Evolutionary conservation across 2,888 invertebrate species (phyloP), one percentile per base, ranked within the genome.

Genomic region (Sinotaia quadrata): DNA sequence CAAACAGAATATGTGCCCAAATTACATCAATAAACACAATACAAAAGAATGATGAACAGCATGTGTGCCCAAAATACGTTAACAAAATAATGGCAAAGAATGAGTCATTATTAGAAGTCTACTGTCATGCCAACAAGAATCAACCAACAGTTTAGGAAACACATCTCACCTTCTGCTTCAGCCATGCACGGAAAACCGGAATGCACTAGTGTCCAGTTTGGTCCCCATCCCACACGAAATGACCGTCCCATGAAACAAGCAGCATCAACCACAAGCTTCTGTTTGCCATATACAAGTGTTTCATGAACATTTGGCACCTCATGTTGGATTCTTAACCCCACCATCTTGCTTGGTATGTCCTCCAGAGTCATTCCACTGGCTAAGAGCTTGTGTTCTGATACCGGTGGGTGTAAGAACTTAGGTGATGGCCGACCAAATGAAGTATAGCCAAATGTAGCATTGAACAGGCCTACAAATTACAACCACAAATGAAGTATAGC

Each of bases 211-310:
- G 90, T 90, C 78, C 91, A 91, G 18, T 91, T 91, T 0, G 92
- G 92, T 0, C 92, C 93, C 92, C 95, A 96, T 0, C 94, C 93
- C 0, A 92, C 91, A 81, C 93, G 92, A 72, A 92, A 92, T 71
- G 92, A 84, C 0, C 88, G 80, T 0, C 87, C 88, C 84, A 85
- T 87, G 68, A 87, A 87, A 54, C 84, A 83, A 1, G 84, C 88
- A n/a, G 86, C 83, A 80, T 89, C 89, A 27, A 82, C 79, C 21
- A 86, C 21, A 49, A 84, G 63, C 15, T 77, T 59, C 67, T 86
- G 85, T 56, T 84, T 85, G 21, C 76, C 71, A 68, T 78, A 79
- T 68, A 85, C 57, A 47, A 83, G 63, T 2, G 88, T 87, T 21
- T 86, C 78, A n/a, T 63, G 71, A 1, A 81, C 76, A 5, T 81